Evolutionary conservation across 2,888 invertebrate genomes (phyloP).

Genomic region (Andrena minutula): DNA sequence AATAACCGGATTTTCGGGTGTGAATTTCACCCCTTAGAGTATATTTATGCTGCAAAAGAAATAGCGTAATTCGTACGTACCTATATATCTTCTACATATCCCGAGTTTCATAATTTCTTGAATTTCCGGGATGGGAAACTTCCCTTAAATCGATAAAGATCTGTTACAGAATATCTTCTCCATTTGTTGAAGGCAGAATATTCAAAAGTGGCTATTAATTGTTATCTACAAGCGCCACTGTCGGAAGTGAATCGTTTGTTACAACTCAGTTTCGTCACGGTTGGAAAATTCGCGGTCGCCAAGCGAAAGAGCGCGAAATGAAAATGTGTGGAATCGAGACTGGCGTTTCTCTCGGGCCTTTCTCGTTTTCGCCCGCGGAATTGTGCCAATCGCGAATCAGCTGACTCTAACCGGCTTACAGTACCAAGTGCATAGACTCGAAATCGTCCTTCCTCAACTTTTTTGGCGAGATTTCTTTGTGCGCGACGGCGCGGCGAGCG

Average conservation of each 20-base stretch:
- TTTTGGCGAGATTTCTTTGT: not conserved
- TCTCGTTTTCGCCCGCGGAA: not conserved
- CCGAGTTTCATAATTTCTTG: no score
- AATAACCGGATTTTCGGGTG: no score
- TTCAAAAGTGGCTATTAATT: not conserved
- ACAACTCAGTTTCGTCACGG: not conserved
- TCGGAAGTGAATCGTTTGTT: not conserved
- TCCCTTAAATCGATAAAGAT: no score
- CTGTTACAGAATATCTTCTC: no score
- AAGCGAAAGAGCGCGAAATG: constrained; percentile 20
- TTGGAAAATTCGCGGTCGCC: constrained; percentile 45
- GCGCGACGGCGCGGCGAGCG: not conserved
- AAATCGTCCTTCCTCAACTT: not conserved
- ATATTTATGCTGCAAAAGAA: no score
- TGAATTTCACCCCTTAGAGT: no score
- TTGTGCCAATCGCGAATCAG: not conserved
- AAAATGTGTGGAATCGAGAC: constrained; percentile 18
- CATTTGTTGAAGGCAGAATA: no score
- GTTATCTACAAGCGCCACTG: not conserved
- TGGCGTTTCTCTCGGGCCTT: constrained; percentile 11
- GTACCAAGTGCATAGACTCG: not conserved
- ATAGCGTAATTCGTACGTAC: no score
- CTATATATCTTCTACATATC: no score
- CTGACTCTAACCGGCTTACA: not conserved
- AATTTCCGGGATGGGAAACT: no score